These are phyloP conservation scores for Sparidentex hasta DNA, from an alignment of 2,797 vertebrate genomes.

Conservation along the genomic window DNA sequence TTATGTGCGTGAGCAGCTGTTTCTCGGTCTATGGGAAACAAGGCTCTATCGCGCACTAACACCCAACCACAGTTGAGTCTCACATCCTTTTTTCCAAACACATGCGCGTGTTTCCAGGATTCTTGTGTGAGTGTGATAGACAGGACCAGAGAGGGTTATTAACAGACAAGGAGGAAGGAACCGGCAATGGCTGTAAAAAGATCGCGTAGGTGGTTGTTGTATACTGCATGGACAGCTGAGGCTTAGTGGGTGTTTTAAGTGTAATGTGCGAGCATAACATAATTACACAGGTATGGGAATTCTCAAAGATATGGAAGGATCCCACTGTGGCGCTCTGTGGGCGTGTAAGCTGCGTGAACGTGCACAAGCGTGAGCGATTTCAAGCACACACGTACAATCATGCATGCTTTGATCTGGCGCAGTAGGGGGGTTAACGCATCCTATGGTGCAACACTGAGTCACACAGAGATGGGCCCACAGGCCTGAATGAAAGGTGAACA, in stretches of 20 bases:
- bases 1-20: conserved; percentile 75
- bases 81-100: conserved; percentile 79
- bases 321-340: conserved; percentile 64
- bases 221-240: conserved; percentile 71
- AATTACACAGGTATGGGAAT: conserved; percentile 77
- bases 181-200: conserved; percentile 72
- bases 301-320: conserved; percentile 59
- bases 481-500: conserved; percentile 39
- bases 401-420: conserved; percentile 67
- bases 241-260: conserved; percentile 78
- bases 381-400: conserved; percentile 38
- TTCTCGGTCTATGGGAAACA: conserved; percentile 67
- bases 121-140: conserved; percentile 63
- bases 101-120: conserved; percentile 57
- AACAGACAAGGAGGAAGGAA: conserved; percentile 75
- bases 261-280: conserved; percentile 69
- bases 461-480: conserved; percentile 42
- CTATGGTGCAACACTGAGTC: conserved; percentile 68
- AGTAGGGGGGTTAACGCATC: conserved; percentile 59
- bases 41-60: conserved; percentile 65
- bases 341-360: conserved; percentile 25
- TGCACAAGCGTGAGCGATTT: conserved; percentile 27
- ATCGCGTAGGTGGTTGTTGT: conserved; percentile 72
- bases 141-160: conserved; percentile 68
- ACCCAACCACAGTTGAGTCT: conserved; percentile 65